Evolutionary conservation across 2,888 invertebrate species (phyloP).

Genomic region (Drosophila rubida): DNA sequence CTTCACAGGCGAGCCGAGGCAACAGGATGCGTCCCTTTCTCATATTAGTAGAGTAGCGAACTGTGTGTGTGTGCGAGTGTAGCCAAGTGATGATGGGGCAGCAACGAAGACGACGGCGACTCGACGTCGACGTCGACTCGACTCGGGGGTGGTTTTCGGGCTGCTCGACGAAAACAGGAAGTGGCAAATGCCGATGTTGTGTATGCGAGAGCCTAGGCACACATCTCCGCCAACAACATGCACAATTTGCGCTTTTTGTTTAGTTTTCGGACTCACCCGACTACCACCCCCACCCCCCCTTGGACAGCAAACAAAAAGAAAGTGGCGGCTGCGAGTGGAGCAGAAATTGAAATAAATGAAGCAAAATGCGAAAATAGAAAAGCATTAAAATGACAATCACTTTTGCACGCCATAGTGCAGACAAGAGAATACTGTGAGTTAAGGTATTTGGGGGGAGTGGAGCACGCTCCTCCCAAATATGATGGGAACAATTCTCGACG

Average conservation of each 20-base stretch:
- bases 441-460: too few relatives aligned
- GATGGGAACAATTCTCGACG: constrained; percentile 54
- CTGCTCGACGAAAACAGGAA: constrained; percentile 62
- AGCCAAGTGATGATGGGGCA: constrained; percentile 66
- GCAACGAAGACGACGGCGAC: constrained; percentile 12
- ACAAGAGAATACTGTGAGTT: too few relatives aligned
- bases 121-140: constrained; percentile 19
- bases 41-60: constrained; percentile 1
- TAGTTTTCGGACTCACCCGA: constrained; percentile 79
- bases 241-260: constrained; percentile 75
- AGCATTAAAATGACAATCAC: constrained; percentile 81
- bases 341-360: constrained; percentile 64
- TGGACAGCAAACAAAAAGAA: constrained; percentile 19
- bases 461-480: constrained; percentile 41
- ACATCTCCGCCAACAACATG: constrained; percentile 48
- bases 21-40: constrained; percentile 62
- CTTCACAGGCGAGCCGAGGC: constrained; percentile 18
- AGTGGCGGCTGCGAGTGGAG: not conserved
- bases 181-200: constrained; percentile 76
- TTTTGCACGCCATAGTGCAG: too few relatives aligned
- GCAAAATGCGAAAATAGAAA: constrained; percentile 80
- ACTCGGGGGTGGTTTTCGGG: constrained; percentile 64
- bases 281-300: constrained; percentile 28
- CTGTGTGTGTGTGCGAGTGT: constrained; percentile 26
- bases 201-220: constrained; percentile 50